Evolutionary conservation across 2,113 vertebrate genomes (phyloP), one percentile per base, ranked within the genome.

Genomic region (Hippocampus abdominalis): DNA sequence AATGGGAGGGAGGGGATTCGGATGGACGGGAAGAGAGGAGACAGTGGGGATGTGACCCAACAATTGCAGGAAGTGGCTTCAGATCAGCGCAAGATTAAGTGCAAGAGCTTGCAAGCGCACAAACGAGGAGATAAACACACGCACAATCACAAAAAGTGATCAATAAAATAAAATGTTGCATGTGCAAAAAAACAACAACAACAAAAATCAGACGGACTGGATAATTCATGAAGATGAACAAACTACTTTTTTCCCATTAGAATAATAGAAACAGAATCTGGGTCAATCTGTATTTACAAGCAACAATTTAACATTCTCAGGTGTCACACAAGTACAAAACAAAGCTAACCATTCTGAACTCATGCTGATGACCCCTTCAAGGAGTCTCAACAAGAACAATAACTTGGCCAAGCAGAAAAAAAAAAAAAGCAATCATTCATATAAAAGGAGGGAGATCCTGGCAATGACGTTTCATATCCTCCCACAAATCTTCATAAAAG

Each of bases 31-130:
- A 91, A 91, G 87, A 88, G 71, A 79, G 81, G 82, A 89, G 91
- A 91, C 89, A 91, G 86, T 69, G 70, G 71, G 82, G 85, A 83
- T 78, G 75, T 84, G 80, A 78, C 79, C 82, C 81, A 90, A 93
- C 90, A 93, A 93, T 91, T 79, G 80, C 84, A 90, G 91, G 91
- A 93, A 89, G 88, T 79, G 78, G 82, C 84, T 85, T 84, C 73
- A 90, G 82, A 89, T 91, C 81, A 76, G 86, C 73, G 63, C 1
- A 60, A 83, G 89, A 91, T 91, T 18, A 80, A 87, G 80, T 29
- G 71, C 27, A 71, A 69, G 70, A 80, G 79, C 72, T 66, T 70
- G 23, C n/a, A 40, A 57, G 68, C 70, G 36, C 68, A 83, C 88
- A 91, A 89, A 86, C 82, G 71, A 79, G 67, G 76, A 86, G 77